Conservation (phyloP, 2,797 vertebrate genomes). For the Taenioides sp. region DNA sequence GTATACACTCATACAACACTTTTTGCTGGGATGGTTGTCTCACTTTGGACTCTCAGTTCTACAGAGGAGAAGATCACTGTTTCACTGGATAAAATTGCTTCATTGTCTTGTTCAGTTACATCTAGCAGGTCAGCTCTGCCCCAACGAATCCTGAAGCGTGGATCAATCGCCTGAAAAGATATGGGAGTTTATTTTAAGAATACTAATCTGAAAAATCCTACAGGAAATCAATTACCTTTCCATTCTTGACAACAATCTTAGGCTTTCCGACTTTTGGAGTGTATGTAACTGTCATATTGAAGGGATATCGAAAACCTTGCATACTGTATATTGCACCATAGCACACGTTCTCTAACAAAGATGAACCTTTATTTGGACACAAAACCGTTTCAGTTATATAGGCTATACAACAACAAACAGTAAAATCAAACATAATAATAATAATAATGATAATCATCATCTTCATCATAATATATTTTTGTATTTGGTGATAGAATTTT, state of each 20-base stretch:
- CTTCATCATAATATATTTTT: too few relatives aligned
- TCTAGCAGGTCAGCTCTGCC: not conserved
- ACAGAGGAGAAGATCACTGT: fast-evolving
- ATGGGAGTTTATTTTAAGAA: not conserved
- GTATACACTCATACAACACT: not conserved
- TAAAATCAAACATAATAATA: not conserved
- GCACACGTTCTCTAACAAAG: not conserved
- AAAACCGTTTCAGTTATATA: not conserved
- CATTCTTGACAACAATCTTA: constrained; percentile 23
- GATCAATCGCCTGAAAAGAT: constrained; percentile 30
- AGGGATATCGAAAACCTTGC: not conserved
- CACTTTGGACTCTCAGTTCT: constrained; percentile 29
- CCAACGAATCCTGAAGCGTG: constrained; percentile 11
- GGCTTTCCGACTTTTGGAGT: not conserved
- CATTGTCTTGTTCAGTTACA: constrained; percentile 30
- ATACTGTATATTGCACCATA: not conserved
- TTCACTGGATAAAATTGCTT: not conserved
- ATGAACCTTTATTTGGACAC: constrained; percentile 1
- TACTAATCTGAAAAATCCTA: not conserved
- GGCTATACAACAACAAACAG: not conserved
- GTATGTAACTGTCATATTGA: not conserved
- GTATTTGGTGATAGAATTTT: too few relatives aligned
- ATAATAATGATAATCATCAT: too few relatives aligned
- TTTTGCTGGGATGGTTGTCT: not conserved
- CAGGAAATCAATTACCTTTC: constrained; percentile 31